A percentile compares a stretch with the other conserved stretches of the same genome.
These are phyloP conservation scores for Chrysodeixis includens DNA, from an alignment of 2,888 invertebrate genomes.

Conservation along the genomic window DNA sequence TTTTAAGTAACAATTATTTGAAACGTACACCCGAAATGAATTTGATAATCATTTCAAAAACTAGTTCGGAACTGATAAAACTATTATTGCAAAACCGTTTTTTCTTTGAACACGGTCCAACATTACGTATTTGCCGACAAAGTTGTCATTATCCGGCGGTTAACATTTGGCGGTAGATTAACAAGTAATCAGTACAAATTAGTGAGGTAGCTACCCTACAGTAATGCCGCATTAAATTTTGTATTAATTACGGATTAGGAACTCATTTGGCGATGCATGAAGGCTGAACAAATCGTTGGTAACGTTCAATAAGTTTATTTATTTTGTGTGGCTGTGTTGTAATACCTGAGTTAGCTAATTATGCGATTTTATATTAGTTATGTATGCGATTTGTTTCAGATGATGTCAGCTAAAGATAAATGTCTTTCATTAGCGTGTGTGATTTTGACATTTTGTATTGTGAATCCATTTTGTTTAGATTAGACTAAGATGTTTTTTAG, in stretches of 20 bases:
- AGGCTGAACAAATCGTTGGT: conserved; percentile 46
- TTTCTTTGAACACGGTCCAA: conserved; percentile 41
- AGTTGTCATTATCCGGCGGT: conserved; percentile 46
- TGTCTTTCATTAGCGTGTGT: no score
- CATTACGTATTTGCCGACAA: conserved; percentile 41
- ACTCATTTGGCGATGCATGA: conserved; percentile 50
- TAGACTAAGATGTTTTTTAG: no score
- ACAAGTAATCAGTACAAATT: conserved; percentile 63
- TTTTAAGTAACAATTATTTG: background rate
- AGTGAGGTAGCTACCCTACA: conserved; percentile 60
- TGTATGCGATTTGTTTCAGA: no score
- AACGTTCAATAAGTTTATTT: conserved; percentile 22
- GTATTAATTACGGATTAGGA: conserved; percentile 62
- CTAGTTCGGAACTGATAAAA: conserved; percentile 29
- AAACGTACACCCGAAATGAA: background rate
- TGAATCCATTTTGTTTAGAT: no score
- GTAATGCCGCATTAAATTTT: conserved; percentile 59
- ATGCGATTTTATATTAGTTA: background rate
- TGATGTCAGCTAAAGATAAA: no score
- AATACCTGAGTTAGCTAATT: background rate
- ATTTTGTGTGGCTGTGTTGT: conserved; percentile 19
- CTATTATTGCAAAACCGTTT: conserved; percentile 44
- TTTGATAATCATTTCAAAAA: conserved; percentile 13
- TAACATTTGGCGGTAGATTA: conserved; percentile 57
- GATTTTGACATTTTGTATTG: no score